Evolutionary conservation across 2,888 invertebrate species (phyloP), one percentile per base, ranked within the genome.

Genomic region (Timandra comae): DNA sequence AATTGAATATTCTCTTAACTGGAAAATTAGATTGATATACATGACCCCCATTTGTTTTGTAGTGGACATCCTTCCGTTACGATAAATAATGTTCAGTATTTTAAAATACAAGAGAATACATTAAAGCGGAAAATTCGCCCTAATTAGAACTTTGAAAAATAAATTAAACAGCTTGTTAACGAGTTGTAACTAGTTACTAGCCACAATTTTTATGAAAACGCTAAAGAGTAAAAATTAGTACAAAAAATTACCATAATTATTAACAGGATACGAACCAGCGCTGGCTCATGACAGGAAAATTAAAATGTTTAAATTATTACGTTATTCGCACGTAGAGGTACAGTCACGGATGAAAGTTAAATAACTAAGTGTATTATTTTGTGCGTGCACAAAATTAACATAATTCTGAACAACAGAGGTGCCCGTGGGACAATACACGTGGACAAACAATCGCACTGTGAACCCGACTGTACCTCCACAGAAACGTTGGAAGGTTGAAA

Each of bases 391-490:
- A 58, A 52, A 63, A 79, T 82, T 82, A 77, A 49, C 82, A 82
- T 82, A 81, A 77, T 67, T 68, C 70, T 66, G 69, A 73, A 72
- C 65, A 79, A 74, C 70, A 69, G 54, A 47, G 40, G 41, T 46
- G 49, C 52, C 48, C 63, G 62, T 81, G 84, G 70, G 81, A 82
- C 61, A 38, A 32, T 40, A 49, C 84, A 84, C 73, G 74, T 84
- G 82, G 62, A 49, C 62, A 74, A 84, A 84, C 68, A 81, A 44
- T 42, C 54, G 52, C 47, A 45, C 54, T 46, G 44, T 43, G 42
- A 35, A 41, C 43, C 37, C 45, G 52, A 45, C 41, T 57, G 49
- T 57, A 57, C 50, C 43, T 29, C 11, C 13, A 38, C 27, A 33
- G 35, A 11, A 49, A 35, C 8, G n/a, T n/a, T n/a, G n/a, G 31